Evolutionary conservation across 2,888 invertebrate genomes (phyloP), one percentile per base, ranked within the genome.

Genomic region (Cosmia pyralina): DNA sequence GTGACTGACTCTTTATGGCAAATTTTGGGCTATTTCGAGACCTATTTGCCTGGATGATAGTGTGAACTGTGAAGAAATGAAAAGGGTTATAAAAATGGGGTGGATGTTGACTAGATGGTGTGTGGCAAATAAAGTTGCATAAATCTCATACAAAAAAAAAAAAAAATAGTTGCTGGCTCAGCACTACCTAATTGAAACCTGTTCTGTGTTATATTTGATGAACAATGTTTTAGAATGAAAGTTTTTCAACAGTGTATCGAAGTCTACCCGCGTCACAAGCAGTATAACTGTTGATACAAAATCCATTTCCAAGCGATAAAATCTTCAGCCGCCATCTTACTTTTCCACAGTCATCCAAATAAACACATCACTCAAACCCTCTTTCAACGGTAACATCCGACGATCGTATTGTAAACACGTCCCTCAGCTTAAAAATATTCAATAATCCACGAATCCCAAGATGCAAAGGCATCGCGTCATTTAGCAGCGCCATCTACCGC

Each of bases 381-480:
- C 53, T 76, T 76, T 57, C 68, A 60, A 48, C 22, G 38, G 38
- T 19, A 64, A 62, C 60, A 66, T 63, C 62, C 46, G 50, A 34
- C 55, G 72, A 68, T 64, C 59, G 55, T 60, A 81, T 72, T 69
- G 69, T 77, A 75, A 82, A 83, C 77, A 78, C 70, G 75, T 79
- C 62, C 59, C 64, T 44, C 74, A 77, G 79, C 78, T 85, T 77
- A 81, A 78, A 83, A 85, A 86, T 87, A 85, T 87, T 83, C 82
- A 84, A 86, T 86, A 87, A 87, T 84, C 84, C 66, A 62, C 68
- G 69, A 81, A 77, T 85, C 75, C 82, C 69, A 59, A 77, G 81
- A 78, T 83, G 80, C 72, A 63, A 67, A 76, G 77, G 78, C 77
- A 80, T 84, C 86, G 83, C 82, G 73, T 85, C 86, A 84, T 86